A percentile compares a stretch with the other conserved stretches of the same genome.
Evolutionary conservation across 2,113 vertebrate genomes (phyloP).

Genomic region (Polyodon spathula): DNA sequence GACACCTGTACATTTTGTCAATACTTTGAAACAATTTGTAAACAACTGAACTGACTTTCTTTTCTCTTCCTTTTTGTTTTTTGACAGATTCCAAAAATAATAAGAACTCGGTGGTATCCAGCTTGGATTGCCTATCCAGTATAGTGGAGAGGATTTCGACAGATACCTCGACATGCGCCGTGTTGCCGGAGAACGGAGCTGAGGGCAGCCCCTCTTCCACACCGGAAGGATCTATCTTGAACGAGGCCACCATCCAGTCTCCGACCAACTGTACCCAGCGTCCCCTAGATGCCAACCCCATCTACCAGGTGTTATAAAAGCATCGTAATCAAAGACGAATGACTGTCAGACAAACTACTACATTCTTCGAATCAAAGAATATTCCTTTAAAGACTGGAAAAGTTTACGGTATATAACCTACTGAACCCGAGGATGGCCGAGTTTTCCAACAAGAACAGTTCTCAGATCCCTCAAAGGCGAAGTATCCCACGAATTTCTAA

Average conservation of each 20-base stretch:
- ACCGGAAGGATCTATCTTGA: constrained; percentile 38
- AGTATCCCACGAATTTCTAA: too few relatives aligned
- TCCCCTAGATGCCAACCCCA: constrained; percentile 63
- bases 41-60: neutral
- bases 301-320: constrained; percentile 87
- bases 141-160: constrained; percentile 96
- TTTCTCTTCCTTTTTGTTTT: constrained; percentile 18
- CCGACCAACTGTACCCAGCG: constrained; percentile 47
- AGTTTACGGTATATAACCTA: neutral
- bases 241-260: constrained; percentile 44
- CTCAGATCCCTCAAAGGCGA: too few relatives aligned
- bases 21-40: too few relatives aligned
- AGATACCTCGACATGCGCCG: constrained; percentile 59
- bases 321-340: constrained; percentile 3
- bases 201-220: constrained; percentile 57
- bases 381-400: constrained; percentile 7
- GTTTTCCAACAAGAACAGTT: too few relatives aligned
- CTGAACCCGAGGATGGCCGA: neutral
- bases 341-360: constrained; percentile 15
- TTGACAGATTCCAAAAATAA: constrained; percentile 56
- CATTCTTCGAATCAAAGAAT: neutral
- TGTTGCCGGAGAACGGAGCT: constrained; percentile 44
- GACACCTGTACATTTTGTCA: too few relatives aligned
- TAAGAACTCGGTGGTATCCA: constrained; percentile 79
- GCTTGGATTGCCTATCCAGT: constrained; percentile 91